phyloP scores from a whole-genome alignment of 1,140 invertebrate genomes.

The Cylas formicarius region DNA sequence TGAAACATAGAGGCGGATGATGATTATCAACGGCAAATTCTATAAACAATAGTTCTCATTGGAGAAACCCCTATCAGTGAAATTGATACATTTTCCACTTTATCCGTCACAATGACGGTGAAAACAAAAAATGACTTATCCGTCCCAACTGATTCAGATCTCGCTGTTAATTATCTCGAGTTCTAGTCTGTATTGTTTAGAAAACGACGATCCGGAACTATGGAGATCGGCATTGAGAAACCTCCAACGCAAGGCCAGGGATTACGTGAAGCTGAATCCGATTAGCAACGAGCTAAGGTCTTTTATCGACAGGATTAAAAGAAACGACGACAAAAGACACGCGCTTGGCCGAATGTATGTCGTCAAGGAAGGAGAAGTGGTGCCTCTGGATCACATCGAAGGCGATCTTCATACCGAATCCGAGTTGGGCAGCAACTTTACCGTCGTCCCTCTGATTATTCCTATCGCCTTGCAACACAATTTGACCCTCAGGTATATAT shows the following conservation, averaged over 20 bases:
- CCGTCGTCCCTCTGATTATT: constrained; percentile 25
- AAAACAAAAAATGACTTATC: too few species aligned
- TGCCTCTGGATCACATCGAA: constrained; percentile 20
- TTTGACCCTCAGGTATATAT: constrained; percentile 10
- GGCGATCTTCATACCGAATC: constrained; percentile 7
- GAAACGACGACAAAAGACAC: constrained; percentile 13
- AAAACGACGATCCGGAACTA: constrained; percentile 22
- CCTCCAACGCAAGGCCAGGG: constrained; percentile 14
- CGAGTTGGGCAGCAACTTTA: constrained; percentile 18
- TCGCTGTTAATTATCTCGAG: too few species aligned
- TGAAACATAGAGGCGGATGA: too few species aligned
- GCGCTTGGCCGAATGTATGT: constrained; percentile 23
- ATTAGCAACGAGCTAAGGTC: constrained; percentile 20
- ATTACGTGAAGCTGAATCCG: constrained; percentile 21
- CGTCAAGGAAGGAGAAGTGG: constrained; percentile 23
- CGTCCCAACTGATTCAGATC: too few species aligned
- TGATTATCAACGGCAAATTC: too few species aligned
- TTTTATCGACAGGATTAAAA: constrained; percentile 18
- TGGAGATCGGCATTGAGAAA: constrained; percentile 16
- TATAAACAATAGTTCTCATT: too few species aligned
- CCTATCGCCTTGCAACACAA: constrained; percentile 17
- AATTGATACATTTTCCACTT: too few species aligned
- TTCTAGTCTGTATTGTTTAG: too few species aligned
- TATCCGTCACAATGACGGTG: too few species aligned
- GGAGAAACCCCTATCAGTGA: too few species aligned